These are phyloP conservation scores for Choreutis nemorana DNA, from an alignment of 2,888 invertebrate genomes.

Conservation along the genomic window DNA sequence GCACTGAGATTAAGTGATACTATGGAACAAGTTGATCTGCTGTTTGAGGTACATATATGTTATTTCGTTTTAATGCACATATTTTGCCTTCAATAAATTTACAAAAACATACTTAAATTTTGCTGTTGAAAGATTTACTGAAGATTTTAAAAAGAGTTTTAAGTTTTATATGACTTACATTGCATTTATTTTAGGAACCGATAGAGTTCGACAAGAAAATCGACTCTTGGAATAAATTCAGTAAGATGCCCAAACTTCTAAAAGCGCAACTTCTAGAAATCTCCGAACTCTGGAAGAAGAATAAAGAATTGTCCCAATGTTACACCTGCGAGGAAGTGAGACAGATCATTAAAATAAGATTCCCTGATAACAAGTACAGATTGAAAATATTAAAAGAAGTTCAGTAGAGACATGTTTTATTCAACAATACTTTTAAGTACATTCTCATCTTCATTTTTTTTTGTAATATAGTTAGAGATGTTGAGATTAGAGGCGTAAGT, in stretches of 20 bases:
- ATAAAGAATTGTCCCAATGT: slow-evolving; percentile 21
- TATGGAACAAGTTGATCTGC: slow-evolving; percentile 20
- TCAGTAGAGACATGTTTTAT: too few relatives aligned
- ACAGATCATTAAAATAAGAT: slow-evolving; percentile 50
- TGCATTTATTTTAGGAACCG: slow-evolving; percentile 19
- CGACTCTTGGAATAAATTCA: slow-evolving; percentile 41
- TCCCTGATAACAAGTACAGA: slow-evolving; percentile 48
- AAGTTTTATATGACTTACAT: too few relatives aligned
- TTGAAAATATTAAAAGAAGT: slow-evolving; percentile 52
- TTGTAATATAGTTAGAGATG: too few relatives aligned
- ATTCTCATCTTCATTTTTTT: too few relatives aligned
- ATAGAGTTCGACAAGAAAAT: slow-evolving; percentile 35
- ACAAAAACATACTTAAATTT: neutral
- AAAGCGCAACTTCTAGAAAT: slow-evolving; percentile 47
- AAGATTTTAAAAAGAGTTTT: too few relatives aligned
- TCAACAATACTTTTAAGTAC: too few relatives aligned
- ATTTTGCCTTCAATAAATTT: slow-evolving; percentile 1
- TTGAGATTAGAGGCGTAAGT: too few relatives aligned
- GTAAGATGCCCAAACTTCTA: slow-evolving; percentile 34
- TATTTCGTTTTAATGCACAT: neutral
- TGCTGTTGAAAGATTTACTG: neutral
- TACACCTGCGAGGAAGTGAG: slow-evolving; percentile 51
- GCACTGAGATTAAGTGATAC: slow-evolving; percentile 33
- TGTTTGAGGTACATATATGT: slow-evolving; percentile 38
- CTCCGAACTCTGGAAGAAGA: slow-evolving; percentile 34